Evolutionary conservation across 2,888 invertebrate species (phyloP).

Genomic region (Invenusta paracnida): DNA sequence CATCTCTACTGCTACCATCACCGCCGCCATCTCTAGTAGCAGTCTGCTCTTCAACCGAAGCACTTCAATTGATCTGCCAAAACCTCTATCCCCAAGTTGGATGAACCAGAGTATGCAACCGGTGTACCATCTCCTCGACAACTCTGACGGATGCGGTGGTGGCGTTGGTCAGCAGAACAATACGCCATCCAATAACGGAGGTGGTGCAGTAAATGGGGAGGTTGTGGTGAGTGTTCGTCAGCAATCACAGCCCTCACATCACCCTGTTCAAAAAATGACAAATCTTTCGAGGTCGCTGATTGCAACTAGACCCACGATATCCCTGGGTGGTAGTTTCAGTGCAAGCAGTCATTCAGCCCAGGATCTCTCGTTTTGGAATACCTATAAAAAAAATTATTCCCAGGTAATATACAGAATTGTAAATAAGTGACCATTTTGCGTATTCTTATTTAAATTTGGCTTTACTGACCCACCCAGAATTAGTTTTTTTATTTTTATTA

Average conservation of each 20-base stretch:
- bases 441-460: too few relatives aligned
- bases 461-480: too few relatives aligned
- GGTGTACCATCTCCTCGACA: conserved; percentile 17
- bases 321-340: too few relatives aligned
- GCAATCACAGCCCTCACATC: neutral
- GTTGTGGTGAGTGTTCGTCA: too few relatives aligned
- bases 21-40: too few relatives aligned
- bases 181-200: neutral
- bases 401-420: too few relatives aligned
- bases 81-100: neutral
- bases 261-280: neutral
- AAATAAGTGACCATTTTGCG: too few relatives aligned
- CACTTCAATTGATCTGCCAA: neutral
- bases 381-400: too few relatives aligned
- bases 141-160: neutral
- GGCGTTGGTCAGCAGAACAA: neutral
- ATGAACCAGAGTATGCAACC: conserved; percentile 27
- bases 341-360: too few relatives aligned
- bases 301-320: neutral
- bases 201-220: too few relatives aligned
- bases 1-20: neutral
- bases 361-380: too few relatives aligned
- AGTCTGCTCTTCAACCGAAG: neutral
- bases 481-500: too few relatives aligned
- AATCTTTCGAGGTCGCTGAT: neutral